These are phyloP conservation scores for Hartigia nigra DNA, from an alignment of 2,888 invertebrate genomes.

Conservation along the genomic window DNA sequence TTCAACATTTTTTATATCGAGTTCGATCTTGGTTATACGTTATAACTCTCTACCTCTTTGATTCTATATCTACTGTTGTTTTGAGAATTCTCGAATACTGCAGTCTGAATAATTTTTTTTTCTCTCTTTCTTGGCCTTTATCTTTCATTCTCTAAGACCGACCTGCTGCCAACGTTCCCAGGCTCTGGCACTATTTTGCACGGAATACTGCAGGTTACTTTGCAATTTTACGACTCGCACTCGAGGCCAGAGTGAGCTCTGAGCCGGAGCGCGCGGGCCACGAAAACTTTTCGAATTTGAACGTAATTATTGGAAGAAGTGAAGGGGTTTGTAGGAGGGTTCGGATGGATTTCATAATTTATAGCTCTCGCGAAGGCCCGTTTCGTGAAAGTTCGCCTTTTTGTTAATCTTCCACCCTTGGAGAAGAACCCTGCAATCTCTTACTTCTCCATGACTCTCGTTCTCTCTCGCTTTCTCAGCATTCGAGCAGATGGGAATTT, in stretches of 20 bases:
- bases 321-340: slow-evolving; percentile 21
- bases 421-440: background rate
- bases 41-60: background rate
- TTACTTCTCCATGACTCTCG: slow-evolving; percentile 15
- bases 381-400: slow-evolving; percentile 5
- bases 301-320: slow-evolving; percentile 35
- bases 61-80: background rate
- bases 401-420: slow-evolving; percentile 3
- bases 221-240: slow-evolving; percentile 4
- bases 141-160: background rate
- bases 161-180: slow-evolving; percentile 12
- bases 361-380: slow-evolving; percentile 28
- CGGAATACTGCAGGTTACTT: slow-evolving; percentile 23
- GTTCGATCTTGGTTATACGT: background rate
- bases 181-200: slow-evolving; percentile 24
- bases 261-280: background rate
- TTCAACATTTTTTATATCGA: slow-evolving; percentile 23
- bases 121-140: background rate
- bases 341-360: slow-evolving; percentile 49
- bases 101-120: slow-evolving; percentile 23
- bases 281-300: slow-evolving; percentile 36
- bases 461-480: slow-evolving; percentile 23
- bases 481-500: slow-evolving; percentile 47
- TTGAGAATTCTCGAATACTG: background rate
- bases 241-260: background rate